A percentile compares a stretch with the other conserved stretches of the same genome.
Conservation (phyloP, 2,113 vertebrate species). For the Todiramphus chloris region DNA sequence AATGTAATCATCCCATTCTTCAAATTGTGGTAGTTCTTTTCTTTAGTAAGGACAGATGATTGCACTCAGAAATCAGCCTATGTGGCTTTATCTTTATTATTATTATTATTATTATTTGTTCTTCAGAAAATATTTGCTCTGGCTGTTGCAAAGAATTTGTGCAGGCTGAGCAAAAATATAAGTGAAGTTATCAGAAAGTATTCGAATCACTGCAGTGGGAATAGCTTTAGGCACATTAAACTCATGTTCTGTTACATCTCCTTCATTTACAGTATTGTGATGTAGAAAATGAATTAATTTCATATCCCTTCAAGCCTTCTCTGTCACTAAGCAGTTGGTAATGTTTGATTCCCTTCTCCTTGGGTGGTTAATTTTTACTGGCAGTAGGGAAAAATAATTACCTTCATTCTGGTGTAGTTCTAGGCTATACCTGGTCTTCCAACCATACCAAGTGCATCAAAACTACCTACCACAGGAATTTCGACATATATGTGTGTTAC, state of each 20-base stretch:
- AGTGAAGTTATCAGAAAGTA: not conserved
- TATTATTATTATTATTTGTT: not conserved
- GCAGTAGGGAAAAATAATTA: not conserved
- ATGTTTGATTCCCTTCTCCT: not conserved
- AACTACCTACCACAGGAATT: not conserved
- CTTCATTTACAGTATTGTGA: not conserved
- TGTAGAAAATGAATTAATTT: not conserved
- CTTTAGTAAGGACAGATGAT: not conserved
- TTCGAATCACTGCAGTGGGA: not conserved
- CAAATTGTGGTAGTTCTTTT: not conserved
- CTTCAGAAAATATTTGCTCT: not conserved
- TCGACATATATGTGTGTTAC: not conserved
- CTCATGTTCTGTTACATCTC: not conserved
- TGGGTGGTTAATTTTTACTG: slow-evolving; percentile 29
- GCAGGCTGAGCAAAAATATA: not conserved
- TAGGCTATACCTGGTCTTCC: not conserved
- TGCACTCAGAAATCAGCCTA: not conserved
- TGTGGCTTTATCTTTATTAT: not conserved
- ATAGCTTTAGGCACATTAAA: not conserved
- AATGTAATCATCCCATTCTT: not conserved
- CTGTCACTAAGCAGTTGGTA: not conserved
- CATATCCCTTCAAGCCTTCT: not conserved
- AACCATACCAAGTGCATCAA: not conserved
- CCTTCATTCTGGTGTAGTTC: not conserved
- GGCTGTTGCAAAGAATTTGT: not conserved